phyloP scores from a whole-genome alignment of 2,113 vertebrate species.

The Naja naja region DNA sequence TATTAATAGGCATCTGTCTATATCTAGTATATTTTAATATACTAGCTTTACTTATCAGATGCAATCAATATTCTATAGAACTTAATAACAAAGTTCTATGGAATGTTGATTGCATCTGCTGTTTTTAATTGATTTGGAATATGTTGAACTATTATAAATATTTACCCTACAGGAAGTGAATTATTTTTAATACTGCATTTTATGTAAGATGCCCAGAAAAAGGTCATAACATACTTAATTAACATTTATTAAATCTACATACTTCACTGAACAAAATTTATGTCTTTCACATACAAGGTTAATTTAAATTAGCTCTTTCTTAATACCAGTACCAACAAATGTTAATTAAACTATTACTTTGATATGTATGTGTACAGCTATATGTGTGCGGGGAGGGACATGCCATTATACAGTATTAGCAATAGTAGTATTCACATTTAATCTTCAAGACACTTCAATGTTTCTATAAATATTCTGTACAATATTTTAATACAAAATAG shows the following conservation, averaged over 20 bases:
- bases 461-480: not conserved
- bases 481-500: not conserved
- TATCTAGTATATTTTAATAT: too few species aligned
- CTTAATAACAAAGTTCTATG: not conserved
- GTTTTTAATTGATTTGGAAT: slow-evolving; percentile 9
- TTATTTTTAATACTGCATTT: slow-evolving; percentile 48
- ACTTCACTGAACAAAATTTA: slow-evolving; percentile 56
- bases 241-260: slow-evolving; percentile 60
- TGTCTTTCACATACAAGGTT: slow-evolving; percentile 56
- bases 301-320: slow-evolving; percentile 58
- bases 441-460: slow-evolving; percentile 12
- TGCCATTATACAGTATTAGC: not conserved
- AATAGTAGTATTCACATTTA: slow-evolving; percentile 1
- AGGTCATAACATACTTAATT: slow-evolving; percentile 50
- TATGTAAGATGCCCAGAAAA: not conserved
- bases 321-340: slow-evolving; percentile 62
- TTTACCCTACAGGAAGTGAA: slow-evolving; percentile 7
- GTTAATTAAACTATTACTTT: slow-evolving; percentile 62
- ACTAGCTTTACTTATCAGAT: too few species aligned
- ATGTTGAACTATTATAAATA: slow-evolving; percentile 39
- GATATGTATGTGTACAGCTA: not conserved
- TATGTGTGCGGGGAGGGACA: not conserved
- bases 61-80: too few species aligned
- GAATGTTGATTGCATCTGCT: not conserved
- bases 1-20: too few species aligned